Percentiles rank a stretch among this genome's conserved stretches.
These are phyloP conservation scores for Cheilosia impressa DNA, from an alignment of 2,888 invertebrate genomes.

Conservation along the genomic window DNA sequence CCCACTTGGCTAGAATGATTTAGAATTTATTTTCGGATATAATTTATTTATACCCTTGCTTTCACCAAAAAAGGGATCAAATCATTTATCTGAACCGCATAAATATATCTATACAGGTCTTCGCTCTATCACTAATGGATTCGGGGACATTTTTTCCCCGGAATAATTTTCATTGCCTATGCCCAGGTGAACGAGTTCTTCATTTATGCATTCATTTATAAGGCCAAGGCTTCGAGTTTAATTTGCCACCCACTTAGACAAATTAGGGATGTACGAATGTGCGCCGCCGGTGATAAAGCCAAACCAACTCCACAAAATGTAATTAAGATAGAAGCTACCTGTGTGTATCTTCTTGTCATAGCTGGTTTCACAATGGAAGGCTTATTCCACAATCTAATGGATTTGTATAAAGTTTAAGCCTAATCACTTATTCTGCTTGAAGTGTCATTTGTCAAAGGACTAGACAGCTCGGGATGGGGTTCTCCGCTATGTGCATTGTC, in stretches of 20 bases:
- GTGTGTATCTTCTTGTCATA: constrained; percentile 12
- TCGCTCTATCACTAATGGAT: neutral
- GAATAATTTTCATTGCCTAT: constrained; percentile 1
- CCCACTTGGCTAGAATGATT: constrained; percentile 6
- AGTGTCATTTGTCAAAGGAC: constrained; percentile 51
- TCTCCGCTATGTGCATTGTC: neutral
- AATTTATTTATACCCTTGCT: constrained; percentile 10
- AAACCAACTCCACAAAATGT: constrained; percentile 29
- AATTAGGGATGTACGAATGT: constrained; percentile 35
- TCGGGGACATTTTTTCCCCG: neutral
- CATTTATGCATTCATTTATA: neutral
- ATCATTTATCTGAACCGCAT: neutral
- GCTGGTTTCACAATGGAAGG: constrained; percentile 24
- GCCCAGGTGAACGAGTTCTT: neutral
- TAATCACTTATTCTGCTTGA: constrained; percentile 59
- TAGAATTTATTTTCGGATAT: constrained; percentile 13
- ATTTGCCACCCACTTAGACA: constrained; percentile 39
- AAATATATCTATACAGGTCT: neutral
- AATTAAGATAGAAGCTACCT: constrained; percentile 49
- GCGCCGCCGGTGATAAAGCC: neutral
- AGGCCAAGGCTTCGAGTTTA: constrained; percentile 14
- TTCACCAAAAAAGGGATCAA: neutral
- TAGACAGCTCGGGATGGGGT: constrained; percentile 12
- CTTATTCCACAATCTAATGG: constrained; percentile 46
- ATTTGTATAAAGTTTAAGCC: constrained; percentile 47